phyloP scores from a whole-genome alignment of 2,797 vertebrate species.

The Harpagifer antarcticus region DNA sequence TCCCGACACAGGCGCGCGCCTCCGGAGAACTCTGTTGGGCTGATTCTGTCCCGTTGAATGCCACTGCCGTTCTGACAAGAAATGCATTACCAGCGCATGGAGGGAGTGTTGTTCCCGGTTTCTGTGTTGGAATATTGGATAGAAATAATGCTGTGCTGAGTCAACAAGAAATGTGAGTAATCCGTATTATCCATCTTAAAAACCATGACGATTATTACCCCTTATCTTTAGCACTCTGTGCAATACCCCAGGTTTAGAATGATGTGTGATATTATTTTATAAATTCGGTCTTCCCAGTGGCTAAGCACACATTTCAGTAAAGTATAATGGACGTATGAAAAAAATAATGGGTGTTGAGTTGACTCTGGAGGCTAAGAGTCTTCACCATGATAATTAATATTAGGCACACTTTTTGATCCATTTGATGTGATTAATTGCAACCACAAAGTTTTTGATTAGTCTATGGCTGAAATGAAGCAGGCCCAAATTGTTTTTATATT shows the following conservation, averaged over 20 bases:
- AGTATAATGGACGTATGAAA: neutral
- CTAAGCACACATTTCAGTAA: neutral
- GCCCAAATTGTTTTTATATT: too few relatives aligned
- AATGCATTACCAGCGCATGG: neutral
- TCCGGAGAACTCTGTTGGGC: neutral
- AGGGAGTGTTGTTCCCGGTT: neutral
- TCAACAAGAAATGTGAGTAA: conserved; percentile 62
- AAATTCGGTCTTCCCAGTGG: neutral
- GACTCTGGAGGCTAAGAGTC: neutral
- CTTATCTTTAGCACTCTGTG: neutral
- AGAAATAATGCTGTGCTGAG: conserved; percentile 28
- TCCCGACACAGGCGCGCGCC: conserved; percentile 33
- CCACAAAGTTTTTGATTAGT: neutral
- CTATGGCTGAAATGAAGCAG: neutral
- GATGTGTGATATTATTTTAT: neutral
- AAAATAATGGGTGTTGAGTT: neutral
- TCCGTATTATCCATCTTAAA: neutral
- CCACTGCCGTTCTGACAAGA: neutral
- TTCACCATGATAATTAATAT: neutral
- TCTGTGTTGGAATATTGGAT: neutral
- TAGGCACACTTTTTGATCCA: neutral
- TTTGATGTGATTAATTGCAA: neutral
- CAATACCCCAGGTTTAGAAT: neutral
- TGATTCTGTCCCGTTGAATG: neutral
- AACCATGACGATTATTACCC: neutral